phyloP scores from a whole-genome alignment of 2,113 vertebrate species.

The Sorex fumeus region DNA sequence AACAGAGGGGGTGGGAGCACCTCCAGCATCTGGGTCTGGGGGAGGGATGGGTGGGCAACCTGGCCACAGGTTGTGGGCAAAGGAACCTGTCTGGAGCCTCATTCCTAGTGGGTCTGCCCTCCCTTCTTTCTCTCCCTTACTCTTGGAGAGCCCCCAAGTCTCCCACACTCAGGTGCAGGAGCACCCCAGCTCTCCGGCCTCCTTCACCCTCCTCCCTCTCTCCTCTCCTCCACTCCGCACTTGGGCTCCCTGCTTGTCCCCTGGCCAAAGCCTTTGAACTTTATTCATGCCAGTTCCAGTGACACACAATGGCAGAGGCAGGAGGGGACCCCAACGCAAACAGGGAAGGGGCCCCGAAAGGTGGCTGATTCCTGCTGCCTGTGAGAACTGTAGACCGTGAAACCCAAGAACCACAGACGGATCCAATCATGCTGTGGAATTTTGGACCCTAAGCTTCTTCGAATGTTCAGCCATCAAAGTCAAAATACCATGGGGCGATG shows the following conservation, averaged over 20 bases:
- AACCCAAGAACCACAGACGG: not conserved
- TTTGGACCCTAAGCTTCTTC: not conserved
- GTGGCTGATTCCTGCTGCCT: not conserved
- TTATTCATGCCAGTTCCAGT: not conserved
- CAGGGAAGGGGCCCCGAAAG: not conserved
- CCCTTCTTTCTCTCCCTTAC: rapidly evolving
- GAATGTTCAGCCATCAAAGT: not conserved
- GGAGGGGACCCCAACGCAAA: not conserved
- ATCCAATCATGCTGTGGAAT: not conserved
- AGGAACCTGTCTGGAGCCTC: not conserved
- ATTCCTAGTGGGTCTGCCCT: no score
- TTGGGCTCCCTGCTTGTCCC: no score
- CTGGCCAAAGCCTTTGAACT: not conserved
- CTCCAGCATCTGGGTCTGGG: no score
- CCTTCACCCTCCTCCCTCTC: no score
- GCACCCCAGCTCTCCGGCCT: rapidly evolving
- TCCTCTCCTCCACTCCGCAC: no score
- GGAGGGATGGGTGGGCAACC: no score
- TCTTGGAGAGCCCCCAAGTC: not conserved
- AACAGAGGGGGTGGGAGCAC: rapidly evolving
- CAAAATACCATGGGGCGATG: not conserved
- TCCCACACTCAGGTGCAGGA: not conserved
- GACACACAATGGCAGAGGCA: not conserved
- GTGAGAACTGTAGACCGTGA: not conserved
- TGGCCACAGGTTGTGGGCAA: no score